Percentiles rank a stretch among this genome's conserved stretches.
These are phyloP conservation scores for Caenorhabditis imperialis DNA, from an alignment of 2,888 invertebrate genomes.

Conservation along the genomic window DNA sequence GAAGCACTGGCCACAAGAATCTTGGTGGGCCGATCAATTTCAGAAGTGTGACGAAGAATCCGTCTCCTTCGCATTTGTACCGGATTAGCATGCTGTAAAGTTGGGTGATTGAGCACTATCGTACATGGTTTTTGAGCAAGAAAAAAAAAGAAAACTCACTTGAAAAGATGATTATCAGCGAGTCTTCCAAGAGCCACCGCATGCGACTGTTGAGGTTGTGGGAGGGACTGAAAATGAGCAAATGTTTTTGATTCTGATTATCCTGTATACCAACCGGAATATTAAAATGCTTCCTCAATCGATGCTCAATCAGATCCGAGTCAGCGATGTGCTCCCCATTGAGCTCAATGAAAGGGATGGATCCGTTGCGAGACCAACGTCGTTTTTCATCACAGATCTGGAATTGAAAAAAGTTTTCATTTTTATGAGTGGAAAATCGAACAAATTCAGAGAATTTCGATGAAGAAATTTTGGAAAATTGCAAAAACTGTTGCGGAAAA, in stretches of 20 bases:
- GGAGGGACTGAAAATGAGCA: constrained; percentile 19
- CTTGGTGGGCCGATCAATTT: constrained; percentile 16
- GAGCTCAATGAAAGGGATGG: constrained; percentile 49
- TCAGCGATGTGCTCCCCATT: constrained; percentile 56
- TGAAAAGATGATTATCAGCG: constrained; percentile 43
- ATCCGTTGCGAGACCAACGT: constrained; percentile 35
- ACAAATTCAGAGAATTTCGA: too few relatives aligned
- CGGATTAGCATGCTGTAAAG: constrained; percentile 45
- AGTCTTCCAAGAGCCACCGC: constrained; percentile 32
- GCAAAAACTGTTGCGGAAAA: too few relatives aligned
- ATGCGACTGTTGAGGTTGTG: constrained; percentile 29
- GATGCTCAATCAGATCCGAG: constrained; percentile 42
- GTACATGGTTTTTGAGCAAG: neutral
- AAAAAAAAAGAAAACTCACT: constrained; percentile 25
- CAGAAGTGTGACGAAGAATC: constrained; percentile 15
- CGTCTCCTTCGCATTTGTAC: constrained; percentile 14
- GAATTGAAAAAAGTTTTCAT: neutral
- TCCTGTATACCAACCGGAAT: too few relatives aligned
- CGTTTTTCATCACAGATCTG: constrained; percentile 13
- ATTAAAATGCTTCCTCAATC: constrained; percentile 41
- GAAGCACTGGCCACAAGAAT: constrained; percentile 22
- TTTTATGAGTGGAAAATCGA: neutral
- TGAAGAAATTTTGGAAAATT: neutral
- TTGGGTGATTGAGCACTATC: neutral
- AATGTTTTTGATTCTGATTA: too few relatives aligned